Conservation (phyloP, 2,888 invertebrate genomes). For the Stegophylla sp. region DNA sequence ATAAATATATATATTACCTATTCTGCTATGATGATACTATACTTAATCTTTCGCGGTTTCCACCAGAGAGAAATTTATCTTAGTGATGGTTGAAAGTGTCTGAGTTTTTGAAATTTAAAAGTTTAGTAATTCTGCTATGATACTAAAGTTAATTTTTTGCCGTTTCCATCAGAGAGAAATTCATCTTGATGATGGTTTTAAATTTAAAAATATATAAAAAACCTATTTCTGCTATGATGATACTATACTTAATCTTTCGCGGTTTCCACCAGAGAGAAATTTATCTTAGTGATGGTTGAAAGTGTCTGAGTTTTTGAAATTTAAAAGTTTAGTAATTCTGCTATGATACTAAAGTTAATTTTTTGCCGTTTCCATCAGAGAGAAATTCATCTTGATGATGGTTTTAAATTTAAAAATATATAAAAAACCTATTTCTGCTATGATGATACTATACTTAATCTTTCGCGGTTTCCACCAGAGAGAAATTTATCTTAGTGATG, state of each 20-base stretch:
- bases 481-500: conserved; percentile 17
- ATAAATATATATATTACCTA: too few species aligned
- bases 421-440: background rate
- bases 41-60: conserved; percentile 60
- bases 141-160: conserved; percentile 52
- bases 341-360: conserved; percentile 45
- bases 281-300: conserved; percentile 25
- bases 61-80: conserved; percentile 28
- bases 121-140: background rate
- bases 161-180: conserved; percentile 57
- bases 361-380: conserved; percentile 60
- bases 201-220: too few species aligned
- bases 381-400: conserved; percentile 20
- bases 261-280: background rate
- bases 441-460: conserved; percentile 49
- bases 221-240: background rate
- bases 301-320: conserved; percentile 41
- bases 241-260: background rate
- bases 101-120: too few species aligned
- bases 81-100: too few species aligned
- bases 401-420: conserved; percentile 35
- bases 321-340: background rate
- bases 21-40: background rate
- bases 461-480: conserved; percentile 60
- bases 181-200: conserved; percentile 17